phyloP scores from a whole-genome alignment of 2,888 invertebrate genomes.

The Amiota minor region DNA sequence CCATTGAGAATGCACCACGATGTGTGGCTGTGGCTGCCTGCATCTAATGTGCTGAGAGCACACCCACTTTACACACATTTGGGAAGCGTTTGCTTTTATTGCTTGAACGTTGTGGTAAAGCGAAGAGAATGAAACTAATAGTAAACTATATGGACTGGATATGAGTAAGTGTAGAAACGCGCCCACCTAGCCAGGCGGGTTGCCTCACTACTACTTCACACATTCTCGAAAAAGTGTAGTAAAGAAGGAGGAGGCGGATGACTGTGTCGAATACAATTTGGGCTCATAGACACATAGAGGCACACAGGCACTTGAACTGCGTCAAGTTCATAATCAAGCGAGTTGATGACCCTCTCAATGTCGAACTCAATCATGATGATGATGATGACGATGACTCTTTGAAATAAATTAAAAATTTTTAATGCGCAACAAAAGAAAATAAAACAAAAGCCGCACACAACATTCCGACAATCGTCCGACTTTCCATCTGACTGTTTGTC shows the following conservation, averaged over 20 bases:
- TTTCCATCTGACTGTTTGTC: not conserved
- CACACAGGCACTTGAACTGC: not conserved
- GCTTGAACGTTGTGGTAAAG: not conserved
- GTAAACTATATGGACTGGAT: no score
- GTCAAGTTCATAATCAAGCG: slow-evolving; percentile 14
- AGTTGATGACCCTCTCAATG: not conserved
- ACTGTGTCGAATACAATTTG: no score
- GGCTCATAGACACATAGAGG: no score
- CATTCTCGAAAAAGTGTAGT: not conserved
- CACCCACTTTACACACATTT: slow-evolving; percentile 53
- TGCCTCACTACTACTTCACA: not conserved
- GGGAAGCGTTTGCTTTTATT: slow-evolving; percentile 38
- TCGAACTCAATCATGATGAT: slow-evolving; percentile 1
- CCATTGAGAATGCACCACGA: slow-evolving; percentile 19
- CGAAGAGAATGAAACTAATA: not conserved
- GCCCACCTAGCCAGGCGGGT: not conserved
- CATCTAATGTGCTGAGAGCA: slow-evolving; percentile 33
- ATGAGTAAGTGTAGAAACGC: not conserved
- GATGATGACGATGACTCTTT: slow-evolving; percentile 50
- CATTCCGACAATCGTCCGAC: not conserved
- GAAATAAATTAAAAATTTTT: slow-evolving; percentile 63
- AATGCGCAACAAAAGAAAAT: slow-evolving; percentile 54
- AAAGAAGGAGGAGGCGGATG: no score
- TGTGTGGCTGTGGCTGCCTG: slow-evolving; percentile 31
- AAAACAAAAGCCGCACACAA: slow-evolving; percentile 42